Conservation (phyloP, 1,140 invertebrate species). For the Varroa destructor region DNA sequence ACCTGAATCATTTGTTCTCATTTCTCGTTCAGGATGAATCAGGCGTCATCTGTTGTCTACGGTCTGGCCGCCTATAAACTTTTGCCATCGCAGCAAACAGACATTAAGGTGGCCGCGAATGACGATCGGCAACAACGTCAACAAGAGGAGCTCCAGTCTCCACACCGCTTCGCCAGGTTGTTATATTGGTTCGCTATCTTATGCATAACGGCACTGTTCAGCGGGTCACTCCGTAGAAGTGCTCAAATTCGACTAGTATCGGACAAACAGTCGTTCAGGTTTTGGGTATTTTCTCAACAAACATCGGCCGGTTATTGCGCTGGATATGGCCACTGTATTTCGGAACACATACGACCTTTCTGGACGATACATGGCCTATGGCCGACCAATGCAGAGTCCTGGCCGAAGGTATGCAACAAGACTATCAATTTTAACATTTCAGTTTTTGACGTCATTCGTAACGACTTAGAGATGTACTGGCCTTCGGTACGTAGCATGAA, state of each 20-base stretch:
- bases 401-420: slow-evolving; percentile 9
- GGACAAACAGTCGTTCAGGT: neutral
- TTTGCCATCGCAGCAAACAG: too few relatives aligned
- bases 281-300: slow-evolving; percentile 1
- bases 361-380: slow-evolving; percentile 19
- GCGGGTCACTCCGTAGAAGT: neutral
- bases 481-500: slow-evolving; percentile 4
- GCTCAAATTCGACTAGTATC: neutral
- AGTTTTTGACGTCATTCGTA: neutral
- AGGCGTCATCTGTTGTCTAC: too few relatives aligned
- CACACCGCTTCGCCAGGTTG: neutral
- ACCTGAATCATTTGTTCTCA: too few relatives aligned
- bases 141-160: too few relatives aligned
- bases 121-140: too few relatives aligned
- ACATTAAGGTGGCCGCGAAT: too few relatives aligned
- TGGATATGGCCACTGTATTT: slow-evolving; percentile 1
- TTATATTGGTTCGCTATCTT: slow-evolving; percentile 19
- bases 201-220: neutral
- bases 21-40: too few relatives aligned
- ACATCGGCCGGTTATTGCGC: slow-evolving; percentile 4
- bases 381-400: neutral
- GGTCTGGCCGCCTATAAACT: too few relatives aligned
- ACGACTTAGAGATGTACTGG: slow-evolving; percentile 1
- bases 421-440: slow-evolving; percentile 10
- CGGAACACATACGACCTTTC: slow-evolving; percentile 9